A percentile compares a stretch with the other conserved stretches of the same genome.
These are phyloP conservation scores for Xanthia togata DNA, from an alignment of 2,888 invertebrate species.

Conservation along the genomic window DNA sequence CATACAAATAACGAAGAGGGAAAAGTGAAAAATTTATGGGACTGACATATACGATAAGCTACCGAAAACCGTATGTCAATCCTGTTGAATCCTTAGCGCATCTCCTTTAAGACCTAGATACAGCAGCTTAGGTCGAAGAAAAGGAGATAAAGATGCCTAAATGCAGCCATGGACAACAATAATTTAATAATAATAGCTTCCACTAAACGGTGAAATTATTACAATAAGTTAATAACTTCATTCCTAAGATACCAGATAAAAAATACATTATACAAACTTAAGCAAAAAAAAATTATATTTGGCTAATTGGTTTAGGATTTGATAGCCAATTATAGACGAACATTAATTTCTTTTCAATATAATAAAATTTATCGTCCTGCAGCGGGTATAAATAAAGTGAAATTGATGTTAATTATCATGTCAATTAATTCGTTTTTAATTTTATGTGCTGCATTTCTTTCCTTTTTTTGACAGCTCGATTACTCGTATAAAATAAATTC, in stretches of 20 bases:
- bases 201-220: constrained; percentile 3
- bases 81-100: too few relatives aligned
- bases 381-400: constrained; percentile 10
- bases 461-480: not conserved
- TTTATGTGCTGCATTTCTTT: not conserved
- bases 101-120: not conserved
- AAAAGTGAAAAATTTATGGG: not conserved
- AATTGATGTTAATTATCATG: constrained; percentile 28
- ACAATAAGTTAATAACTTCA: constrained; percentile 15
- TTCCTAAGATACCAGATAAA: not conserved
- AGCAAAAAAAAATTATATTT: constrained; percentile 52
- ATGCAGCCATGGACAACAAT: not conserved
- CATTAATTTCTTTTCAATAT: constrained; percentile 56
- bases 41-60: too few relatives aligned
- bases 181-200: not conserved
- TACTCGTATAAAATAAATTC: not conserved
- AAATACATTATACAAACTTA: not conserved
- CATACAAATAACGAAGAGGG: not conserved
- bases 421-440: constrained; percentile 27
- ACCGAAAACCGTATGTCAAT: too few relatives aligned
- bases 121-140: not conserved
- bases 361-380: constrained; percentile 25
- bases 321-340: constrained; percentile 50
- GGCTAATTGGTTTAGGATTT: constrained; percentile 53
- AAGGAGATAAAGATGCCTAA: too few relatives aligned